These are phyloP conservation scores for Aricia agestis DNA, from an alignment of 1,140 invertebrate genomes.

Conservation along the genomic window DNA sequence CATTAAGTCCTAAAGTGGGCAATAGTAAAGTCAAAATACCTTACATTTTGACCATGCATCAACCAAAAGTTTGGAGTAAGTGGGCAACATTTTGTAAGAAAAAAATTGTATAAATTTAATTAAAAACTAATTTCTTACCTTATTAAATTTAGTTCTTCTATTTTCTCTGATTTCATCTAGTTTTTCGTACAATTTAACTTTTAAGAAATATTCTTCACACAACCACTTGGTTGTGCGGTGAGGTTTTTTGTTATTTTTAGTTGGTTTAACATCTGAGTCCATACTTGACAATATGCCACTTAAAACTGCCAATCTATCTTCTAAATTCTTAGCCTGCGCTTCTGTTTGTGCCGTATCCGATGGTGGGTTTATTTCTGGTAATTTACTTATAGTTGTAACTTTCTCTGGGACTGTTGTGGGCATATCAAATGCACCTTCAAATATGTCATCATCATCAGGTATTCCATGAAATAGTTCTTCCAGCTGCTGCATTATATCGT, in stretches of 20 bases:
- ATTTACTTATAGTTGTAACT: conserved; percentile 23
- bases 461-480: conserved; percentile 61
- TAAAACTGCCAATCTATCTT: conserved; percentile 52
- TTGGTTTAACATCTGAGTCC: conserved; percentile 28
- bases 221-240: conserved; percentile 53
- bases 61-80: no score
- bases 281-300: conserved; percentile 43
- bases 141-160: conserved; percentile 52
- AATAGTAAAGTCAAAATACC: no score
- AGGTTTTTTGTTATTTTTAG: conserved; percentile 31
- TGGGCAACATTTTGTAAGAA: no score
- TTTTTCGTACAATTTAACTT: conserved; percentile 54
- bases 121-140: conserved; percentile 37
- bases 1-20: no score
- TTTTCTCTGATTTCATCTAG: conserved; percentile 62
- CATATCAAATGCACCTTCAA: conserved; percentile 40
- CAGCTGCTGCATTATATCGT: conserved; percentile 55
- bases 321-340: conserved; percentile 27
- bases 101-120: no score
- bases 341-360: background rate
- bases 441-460: conserved; percentile 63
- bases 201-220: conserved; percentile 70
- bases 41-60: no score
- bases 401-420: conserved; percentile 39
- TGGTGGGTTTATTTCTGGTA: conserved; percentile 18